These are phyloP conservation scores for Cyanoliseus patagonus DNA, from an alignment of 2,113 vertebrate species.

Conservation along the genomic window DNA sequence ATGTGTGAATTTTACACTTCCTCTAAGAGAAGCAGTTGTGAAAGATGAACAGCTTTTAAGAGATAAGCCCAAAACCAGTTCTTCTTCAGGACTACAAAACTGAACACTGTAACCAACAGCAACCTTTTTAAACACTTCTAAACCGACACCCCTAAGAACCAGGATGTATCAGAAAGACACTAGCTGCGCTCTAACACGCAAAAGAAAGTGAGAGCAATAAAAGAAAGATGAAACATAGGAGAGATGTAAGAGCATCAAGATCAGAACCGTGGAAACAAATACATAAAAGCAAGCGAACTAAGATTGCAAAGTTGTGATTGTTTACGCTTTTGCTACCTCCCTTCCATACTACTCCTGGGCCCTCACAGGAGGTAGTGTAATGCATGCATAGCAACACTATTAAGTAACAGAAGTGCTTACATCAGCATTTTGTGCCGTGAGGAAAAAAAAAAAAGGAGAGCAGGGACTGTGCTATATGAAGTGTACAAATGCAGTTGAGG, in stretches of 20 bases:
- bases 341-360: rapidly evolving
- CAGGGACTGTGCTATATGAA: neutral
- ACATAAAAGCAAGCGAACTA: neutral
- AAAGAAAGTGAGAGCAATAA: neutral
- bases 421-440: neutral
- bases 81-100: neutral
- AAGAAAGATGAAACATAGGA: neutral
- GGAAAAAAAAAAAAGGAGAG: neutral
- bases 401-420: neutral
- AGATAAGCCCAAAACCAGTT: neutral
- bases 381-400: neutral
- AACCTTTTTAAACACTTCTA: neutral
- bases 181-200: neutral
- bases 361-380: neutral
- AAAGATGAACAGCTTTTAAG: neutral
- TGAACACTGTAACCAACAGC: neutral
- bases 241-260: neutral
- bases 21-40: neutral
- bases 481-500: rapidly evolving
- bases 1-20: neutral
- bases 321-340: neutral
- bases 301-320: neutral
- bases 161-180: neutral
- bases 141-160: neutral
- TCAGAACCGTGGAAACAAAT: neutral